Conservation (phyloP, 1,140 invertebrate genomes). For the Sycobia sp. region DNA sequence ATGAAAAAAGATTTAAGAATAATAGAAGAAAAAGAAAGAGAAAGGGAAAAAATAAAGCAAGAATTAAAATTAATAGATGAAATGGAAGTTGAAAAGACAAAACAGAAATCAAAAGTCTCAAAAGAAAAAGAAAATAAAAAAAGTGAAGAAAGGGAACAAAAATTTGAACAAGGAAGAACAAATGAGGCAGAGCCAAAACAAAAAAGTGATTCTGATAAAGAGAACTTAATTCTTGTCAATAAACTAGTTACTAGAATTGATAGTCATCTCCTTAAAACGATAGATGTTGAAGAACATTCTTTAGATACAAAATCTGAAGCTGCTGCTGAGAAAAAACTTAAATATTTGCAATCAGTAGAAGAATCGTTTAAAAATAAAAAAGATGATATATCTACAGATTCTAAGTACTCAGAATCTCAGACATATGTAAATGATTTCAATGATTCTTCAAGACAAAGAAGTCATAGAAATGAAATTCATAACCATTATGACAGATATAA, state of each 20-base stretch:
- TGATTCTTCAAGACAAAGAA: background rate
- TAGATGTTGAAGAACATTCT: background rate
- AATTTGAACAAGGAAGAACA: background rate
- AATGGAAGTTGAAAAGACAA: background rate
- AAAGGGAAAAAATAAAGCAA: background rate
- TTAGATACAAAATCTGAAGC: background rate
- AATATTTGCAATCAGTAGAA: background rate
- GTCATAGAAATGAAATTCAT: slow-evolving; percentile 6
- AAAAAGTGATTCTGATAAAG: too few species aligned
- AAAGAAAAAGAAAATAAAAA: too few species aligned
- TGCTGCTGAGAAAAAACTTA: background rate
- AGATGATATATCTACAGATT: background rate
- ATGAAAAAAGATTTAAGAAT: background rate
- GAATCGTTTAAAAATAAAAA: background rate
- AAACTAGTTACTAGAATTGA: background rate
- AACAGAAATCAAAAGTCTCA: too few species aligned
- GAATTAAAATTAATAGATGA: too few species aligned
- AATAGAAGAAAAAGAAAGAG: too few species aligned
- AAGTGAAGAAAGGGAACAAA: too few species aligned
- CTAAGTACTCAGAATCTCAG: background rate
- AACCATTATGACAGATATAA: slow-evolving; percentile 13
- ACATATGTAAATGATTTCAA: background rate
- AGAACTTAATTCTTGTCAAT: slow-evolving; percentile 33
- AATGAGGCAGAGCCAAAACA: background rate
- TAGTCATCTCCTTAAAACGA: background rate